Evolutionary conservation across 2,113 vertebrate genomes (phyloP).

Genomic region (Malurus elegans): DNA sequence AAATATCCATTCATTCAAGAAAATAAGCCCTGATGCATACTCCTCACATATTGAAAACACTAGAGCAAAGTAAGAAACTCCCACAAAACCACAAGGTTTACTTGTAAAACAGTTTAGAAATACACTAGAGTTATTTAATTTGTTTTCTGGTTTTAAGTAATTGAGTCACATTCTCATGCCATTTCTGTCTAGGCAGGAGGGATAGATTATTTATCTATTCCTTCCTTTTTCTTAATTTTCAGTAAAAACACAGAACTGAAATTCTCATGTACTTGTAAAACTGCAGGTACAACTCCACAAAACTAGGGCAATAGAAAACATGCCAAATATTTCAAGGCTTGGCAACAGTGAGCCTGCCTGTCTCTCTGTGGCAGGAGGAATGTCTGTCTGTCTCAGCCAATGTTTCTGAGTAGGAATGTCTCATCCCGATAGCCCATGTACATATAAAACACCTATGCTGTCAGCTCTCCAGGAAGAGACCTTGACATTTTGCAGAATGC

Average conservation of each 20-base stretch:
- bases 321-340: slow-evolving; percentile 51
- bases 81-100: neutral
- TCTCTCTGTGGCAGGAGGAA: slow-evolving; percentile 23
- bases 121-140: neutral
- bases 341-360: slow-evolving; percentile 41
- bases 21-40: neutral
- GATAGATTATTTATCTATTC: neutral
- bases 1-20: neutral
- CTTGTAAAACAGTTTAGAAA: neutral
- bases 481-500: slow-evolving; percentile 39
- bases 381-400: slow-evolving; percentile 31
- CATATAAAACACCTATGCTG: slow-evolving; percentile 38
- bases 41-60: neutral
- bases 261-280: slow-evolving; percentile 13
- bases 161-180: neutral
- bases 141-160: neutral
- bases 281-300: slow-evolving; percentile 52
- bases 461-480: slow-evolving; percentile 37
- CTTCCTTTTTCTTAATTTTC: neutral
- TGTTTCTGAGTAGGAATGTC: slow-evolving; percentile 35
- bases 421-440: slow-evolving; percentile 27
- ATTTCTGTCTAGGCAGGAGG: neutral
- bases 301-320: slow-evolving; percentile 53
- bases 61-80: neutral
- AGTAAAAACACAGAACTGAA: neutral